phyloP scores from a whole-genome alignment of 2,113 vertebrate species.

The Setophaga coronata region DNA sequence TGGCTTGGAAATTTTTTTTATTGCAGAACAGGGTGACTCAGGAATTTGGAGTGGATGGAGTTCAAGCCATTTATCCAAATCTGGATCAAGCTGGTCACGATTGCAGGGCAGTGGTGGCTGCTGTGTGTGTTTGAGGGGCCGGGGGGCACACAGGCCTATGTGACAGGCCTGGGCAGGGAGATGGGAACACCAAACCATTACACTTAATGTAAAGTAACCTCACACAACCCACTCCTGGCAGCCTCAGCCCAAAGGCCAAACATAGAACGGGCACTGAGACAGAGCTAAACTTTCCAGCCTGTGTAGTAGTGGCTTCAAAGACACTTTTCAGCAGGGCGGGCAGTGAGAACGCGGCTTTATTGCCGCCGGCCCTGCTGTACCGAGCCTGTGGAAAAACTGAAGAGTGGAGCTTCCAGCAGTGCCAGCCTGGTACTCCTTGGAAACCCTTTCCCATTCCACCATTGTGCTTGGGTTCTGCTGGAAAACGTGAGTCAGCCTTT shows the following conservation, averaged over 20 bases:
- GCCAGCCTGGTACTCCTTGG: constrained; percentile 13
- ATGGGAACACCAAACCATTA: background rate
- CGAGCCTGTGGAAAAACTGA: constrained; percentile 34
- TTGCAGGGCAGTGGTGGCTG: background rate
- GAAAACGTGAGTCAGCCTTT: background rate
- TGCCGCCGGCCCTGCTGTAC: background rate
- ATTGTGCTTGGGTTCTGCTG: background rate
- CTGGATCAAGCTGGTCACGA: background rate
- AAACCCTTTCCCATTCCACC: background rate
- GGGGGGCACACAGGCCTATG: background rate
- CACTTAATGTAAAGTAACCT: background rate
- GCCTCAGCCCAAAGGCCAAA: background rate
- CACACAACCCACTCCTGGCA: background rate
- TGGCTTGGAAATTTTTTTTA: background rate
- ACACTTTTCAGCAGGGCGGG: background rate
- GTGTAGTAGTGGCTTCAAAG: background rate
- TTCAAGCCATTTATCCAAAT: background rate
- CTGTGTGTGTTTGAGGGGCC: background rate
- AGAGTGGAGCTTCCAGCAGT: constrained; percentile 18
- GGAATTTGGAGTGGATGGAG: constrained; percentile 6
- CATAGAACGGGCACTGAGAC: background rate
- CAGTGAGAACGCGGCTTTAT: background rate
- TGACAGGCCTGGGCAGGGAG: background rate
- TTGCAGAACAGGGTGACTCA: constrained; percentile 6
- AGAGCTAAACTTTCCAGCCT: constrained; percentile 50